Percentiles rank a stretch among this genome's conserved stretches.
These are phyloP conservation scores for Scrobipalpa atriplicella DNA, from an alignment of 2,888 invertebrate genomes.

Conservation along the genomic window DNA sequence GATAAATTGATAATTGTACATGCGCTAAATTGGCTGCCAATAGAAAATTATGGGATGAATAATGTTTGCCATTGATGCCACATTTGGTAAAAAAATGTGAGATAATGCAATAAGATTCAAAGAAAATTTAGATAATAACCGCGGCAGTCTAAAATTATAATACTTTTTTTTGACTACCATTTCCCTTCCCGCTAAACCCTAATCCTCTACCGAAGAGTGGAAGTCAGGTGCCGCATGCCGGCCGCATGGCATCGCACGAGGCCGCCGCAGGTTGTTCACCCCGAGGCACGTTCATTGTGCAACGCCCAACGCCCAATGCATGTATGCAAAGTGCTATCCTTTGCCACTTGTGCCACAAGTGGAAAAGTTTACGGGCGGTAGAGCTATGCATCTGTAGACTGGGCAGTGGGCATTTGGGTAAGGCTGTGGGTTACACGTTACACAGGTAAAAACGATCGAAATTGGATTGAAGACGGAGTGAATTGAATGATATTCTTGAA, in stretches of 20 bases:
- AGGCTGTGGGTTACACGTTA: too few species aligned
- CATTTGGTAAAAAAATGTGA: too few species aligned
- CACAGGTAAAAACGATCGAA: too few species aligned
- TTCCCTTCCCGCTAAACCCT: not conserved
- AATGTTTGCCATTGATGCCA: slow-evolving; percentile 1
- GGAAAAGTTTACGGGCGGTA: slow-evolving; percentile 29
- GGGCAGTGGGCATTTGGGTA: too few species aligned
- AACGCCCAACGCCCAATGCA: slow-evolving; percentile 40
- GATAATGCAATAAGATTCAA: too few species aligned
- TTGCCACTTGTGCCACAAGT: slow-evolving; percentile 29
- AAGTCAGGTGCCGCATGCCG: not conserved
- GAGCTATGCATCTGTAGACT: not conserved
- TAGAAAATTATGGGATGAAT: not conserved
- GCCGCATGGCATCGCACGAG: slow-evolving; percentile 44
- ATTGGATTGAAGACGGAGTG: too few species aligned
- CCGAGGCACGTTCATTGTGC: slow-evolving; percentile 31
- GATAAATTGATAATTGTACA: slow-evolving; percentile 23
- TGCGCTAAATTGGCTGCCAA: slow-evolving; percentile 9
- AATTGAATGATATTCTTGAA: too few species aligned
- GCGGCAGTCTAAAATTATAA: too few species aligned
- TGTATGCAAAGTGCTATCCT: slow-evolving; percentile 39
- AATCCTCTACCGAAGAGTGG: not conserved
- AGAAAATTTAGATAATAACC: too few species aligned
- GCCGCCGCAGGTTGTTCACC: slow-evolving; percentile 66
- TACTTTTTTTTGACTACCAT: too few species aligned